Evolutionary conservation across 2,797 vertebrate genomes (phyloP), one percentile per base, ranked within the genome.

Genomic region (Hephaestus fuliginosus): DNA sequence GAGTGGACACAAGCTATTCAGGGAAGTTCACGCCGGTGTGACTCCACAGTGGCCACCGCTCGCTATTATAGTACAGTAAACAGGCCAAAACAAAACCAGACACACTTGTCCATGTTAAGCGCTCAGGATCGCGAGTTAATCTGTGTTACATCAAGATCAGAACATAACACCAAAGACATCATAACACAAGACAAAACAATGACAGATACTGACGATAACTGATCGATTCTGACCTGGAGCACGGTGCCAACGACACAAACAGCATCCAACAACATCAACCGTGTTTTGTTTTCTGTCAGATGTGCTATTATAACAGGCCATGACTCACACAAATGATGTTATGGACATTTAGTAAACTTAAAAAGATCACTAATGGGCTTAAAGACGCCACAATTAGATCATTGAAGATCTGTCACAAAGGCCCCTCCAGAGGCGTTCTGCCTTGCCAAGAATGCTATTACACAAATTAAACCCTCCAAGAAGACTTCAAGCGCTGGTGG

Each of bases 361-460:
- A 83, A 80, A 78, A 81, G 71, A 82, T 74, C 76, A 86, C 70
- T 83, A 86, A 89, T 76, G 76, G 71, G 79, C 49, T 77, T 57
- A 86, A 86, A 82, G 56, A 77, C 52, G 78, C 67, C 66, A 82
- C 74, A 88, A 86, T 91, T 84, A 81, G 67, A 91, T 91, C 79
- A 87, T 13, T 75, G 79, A 82, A 69, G 82, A 85, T 85, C 80
- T 58, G 74, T 83, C 82, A 84, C 60, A 80, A 61, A 49, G 70
- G 49, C 65, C 63, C 69, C 72, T 81, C 72, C 58, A 56, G 75
- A 44, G 20, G 56, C 57, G n/a, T 22, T 81, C 70, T 13, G 61
- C 74, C 14, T 73, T 92, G 89, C 91, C 91, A 93, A 92, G 81
- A 94, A 92, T 87, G 80, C 91, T 80, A 67, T 93, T 91, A 90